Percentiles rank a stretch among this genome's conserved stretches.
phyloP scores from a whole-genome alignment of 1,140 invertebrate species.

The honey bee (Apis mellifera) region Amel_HAv3.1 CM009932.2:11812501-11813000 shows the following conservation, averaged over 20 bases:
- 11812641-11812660: slow-evolving; percentile 33
- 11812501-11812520: neutral
- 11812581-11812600: neutral
- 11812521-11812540: neutral
- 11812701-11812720: neutral
- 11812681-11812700: neutral
- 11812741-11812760: slow-evolving; percentile 52
- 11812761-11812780: slow-evolving; percentile 56
- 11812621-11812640: slow-evolving; percentile 38
- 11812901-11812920: slow-evolving; percentile 47
- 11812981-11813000: slow-evolving; percentile 37
- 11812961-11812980: neutral
- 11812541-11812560: neutral
- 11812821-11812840: too few species aligned
- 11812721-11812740: slow-evolving; percentile 13
- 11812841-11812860: slow-evolving; percentile 23
- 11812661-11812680: slow-evolving; percentile 37
- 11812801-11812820: neutral
- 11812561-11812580: neutral
- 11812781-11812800: neutral
- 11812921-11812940: slow-evolving; percentile 27
- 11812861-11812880: slow-evolving; percentile 49
- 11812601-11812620: slow-evolving; percentile 45
- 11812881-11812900: slow-evolving; percentile 45
- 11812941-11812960: slow-evolving; percentile 5